Evolutionary conservation across 2,888 invertebrate species (phyloP).

Genomic region (Esperia sulphurella): DNA sequence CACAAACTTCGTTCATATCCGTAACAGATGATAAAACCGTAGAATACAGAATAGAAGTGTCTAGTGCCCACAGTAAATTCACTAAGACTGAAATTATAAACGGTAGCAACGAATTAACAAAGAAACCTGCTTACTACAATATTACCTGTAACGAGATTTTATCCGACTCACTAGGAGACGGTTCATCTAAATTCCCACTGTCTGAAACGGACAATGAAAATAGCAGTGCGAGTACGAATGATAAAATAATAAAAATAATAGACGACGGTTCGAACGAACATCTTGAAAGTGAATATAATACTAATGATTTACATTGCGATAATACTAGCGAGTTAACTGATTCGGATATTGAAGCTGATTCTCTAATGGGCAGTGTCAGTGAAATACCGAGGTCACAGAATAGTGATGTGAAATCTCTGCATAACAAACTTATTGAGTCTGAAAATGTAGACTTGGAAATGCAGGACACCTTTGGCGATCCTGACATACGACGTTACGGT

Average conservation of each 20-base stretch:
- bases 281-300: slow-evolving; percentile 13
- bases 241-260: slow-evolving; percentile 23
- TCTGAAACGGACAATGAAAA: slow-evolving; percentile 34
- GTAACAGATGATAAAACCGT: slow-evolving; percentile 52
- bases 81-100: slow-evolving; percentile 1
- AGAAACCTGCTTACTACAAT: slow-evolving; percentile 4
- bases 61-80: slow-evolving; percentile 15
- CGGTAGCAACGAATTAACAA: slow-evolving; percentile 1
- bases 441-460: slow-evolving; percentile 39
- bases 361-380: slow-evolving; percentile 48
- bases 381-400: slow-evolving; percentile 46
- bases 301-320: slow-evolving; percentile 6
- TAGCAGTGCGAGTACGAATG: slow-evolving; percentile 28
- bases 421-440: slow-evolving; percentile 40
- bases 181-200: slow-evolving; percentile 38
- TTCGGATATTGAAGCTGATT: slow-evolving; percentile 60
- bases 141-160: slow-evolving; percentile 10
- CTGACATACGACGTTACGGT: slow-evolving; percentile 30
- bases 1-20: slow-evolving; percentile 63
- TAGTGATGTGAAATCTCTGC: slow-evolving; percentile 54
- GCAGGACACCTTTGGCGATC: slow-evolving; percentile 25
- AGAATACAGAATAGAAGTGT: slow-evolving; percentile 45
- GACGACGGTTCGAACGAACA: slow-evolving; percentile 6
- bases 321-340: slow-evolving; percentile 30
- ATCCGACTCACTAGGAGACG: slow-evolving; percentile 6